Conservation (phyloP, 2,888 invertebrate genomes). For the Tetropium fuscum region DNA sequence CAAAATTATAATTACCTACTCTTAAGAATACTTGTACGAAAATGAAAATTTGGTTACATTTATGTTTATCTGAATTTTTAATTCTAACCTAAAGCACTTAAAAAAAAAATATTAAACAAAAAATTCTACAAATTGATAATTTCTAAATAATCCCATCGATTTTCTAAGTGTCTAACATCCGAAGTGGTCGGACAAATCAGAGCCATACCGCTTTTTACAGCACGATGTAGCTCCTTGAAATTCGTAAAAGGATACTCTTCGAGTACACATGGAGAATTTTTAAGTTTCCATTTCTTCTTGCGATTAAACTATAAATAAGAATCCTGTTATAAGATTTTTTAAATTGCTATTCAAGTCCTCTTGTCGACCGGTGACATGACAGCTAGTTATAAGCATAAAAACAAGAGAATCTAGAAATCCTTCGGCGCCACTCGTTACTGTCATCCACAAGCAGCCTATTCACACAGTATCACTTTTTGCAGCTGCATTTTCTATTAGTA, state of each 20-base stretch:
- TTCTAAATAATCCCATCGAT: neutral
- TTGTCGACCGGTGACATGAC: constrained; percentile 58
- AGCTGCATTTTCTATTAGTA: constrained; percentile 2
- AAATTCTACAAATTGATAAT: neutral
- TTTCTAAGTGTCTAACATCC: neutral
- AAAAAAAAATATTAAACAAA: no score
- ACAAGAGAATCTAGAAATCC: constrained; percentile 57
- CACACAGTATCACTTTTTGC: constrained; percentile 32
- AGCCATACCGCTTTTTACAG: constrained; percentile 6
- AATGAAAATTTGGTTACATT: no score
- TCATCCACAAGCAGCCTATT: constrained; percentile 45
- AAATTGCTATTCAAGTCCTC: constrained; percentile 56
- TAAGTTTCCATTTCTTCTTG: constrained; percentile 40
- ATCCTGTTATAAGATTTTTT: constrained; percentile 61
- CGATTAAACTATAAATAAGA: constrained; percentile 60
- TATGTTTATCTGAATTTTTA: no score
- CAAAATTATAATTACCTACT: no score
- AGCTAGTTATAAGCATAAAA: constrained; percentile 59
- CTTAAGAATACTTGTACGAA: no score
- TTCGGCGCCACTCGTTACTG: constrained; percentile 60
- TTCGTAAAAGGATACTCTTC: constrained; percentile 33
- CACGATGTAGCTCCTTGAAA: constrained; percentile 10
- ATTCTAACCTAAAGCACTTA: no score
- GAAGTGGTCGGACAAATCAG: constrained; percentile 24
- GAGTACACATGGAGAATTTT: constrained; percentile 27